phyloP scores from a whole-genome alignment of 2,888 invertebrate genomes.

The Gerris lacustris region DNA sequence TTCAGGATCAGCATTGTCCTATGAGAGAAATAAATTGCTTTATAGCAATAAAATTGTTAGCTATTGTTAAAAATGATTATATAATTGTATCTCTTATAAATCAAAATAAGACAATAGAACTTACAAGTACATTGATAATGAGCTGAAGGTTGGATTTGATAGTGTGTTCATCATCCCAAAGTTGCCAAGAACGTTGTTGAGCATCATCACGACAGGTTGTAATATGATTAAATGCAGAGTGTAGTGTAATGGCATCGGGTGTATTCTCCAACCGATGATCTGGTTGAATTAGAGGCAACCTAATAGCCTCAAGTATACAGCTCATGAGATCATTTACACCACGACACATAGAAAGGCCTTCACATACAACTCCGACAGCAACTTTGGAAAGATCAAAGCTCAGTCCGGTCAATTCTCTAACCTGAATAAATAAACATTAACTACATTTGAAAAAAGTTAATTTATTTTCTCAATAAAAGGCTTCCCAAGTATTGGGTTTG shows the following conservation, averaged over 20 bases:
- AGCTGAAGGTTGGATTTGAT: constrained; percentile 75
- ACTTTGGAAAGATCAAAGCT: constrained; percentile 77
- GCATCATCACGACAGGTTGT: constrained; percentile 87
- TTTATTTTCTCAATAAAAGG: background rate
- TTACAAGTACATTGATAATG: constrained; percentile 68
- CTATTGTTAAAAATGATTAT: too few species aligned
- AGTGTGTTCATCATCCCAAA: constrained; percentile 83
- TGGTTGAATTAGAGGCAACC: constrained; percentile 45
- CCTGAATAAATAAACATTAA: constrained; percentile 35
- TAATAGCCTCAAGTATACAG: constrained; percentile 45
- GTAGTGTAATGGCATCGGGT: constrained; percentile 69
- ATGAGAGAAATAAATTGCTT: constrained; percentile 33
- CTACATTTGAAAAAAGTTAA: background rate
- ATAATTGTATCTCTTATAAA: too few species aligned
- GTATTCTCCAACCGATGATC: constrained; percentile 64
- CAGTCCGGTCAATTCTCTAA: constrained; percentile 68
- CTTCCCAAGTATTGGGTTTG: too few species aligned
- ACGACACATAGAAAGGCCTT: constrained; percentile 36
- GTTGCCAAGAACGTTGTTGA: constrained; percentile 88
- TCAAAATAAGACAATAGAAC: constrained; percentile 20
- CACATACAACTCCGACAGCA: constrained; percentile 66
- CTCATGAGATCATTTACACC: constrained; percentile 41
- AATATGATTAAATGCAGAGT: constrained; percentile 69
- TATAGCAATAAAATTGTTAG: background rate
- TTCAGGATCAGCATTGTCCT: constrained; percentile 85